A percentile compares a stretch with the other conserved stretches of the same genome.
phyloP scores from a whole-genome alignment of 2,888 invertebrate genomes.

The Megastigmus dorsalis region DNA sequence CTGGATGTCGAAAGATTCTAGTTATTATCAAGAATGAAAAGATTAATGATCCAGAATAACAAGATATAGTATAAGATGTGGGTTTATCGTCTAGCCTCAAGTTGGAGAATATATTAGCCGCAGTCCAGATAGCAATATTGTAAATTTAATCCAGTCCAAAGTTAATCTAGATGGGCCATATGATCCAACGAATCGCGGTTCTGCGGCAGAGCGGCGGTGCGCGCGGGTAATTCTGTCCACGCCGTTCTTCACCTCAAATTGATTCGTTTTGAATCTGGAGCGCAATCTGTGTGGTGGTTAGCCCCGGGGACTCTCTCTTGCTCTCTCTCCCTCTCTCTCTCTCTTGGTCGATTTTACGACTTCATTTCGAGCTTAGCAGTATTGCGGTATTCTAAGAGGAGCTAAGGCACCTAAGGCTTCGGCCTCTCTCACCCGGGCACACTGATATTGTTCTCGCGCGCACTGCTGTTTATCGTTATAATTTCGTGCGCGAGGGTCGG shows the following conservation, averaged over 20 bases:
- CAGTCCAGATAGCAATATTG: neutral
- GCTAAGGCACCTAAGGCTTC: neutral
- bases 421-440: neutral
- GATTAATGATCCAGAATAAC: no score
- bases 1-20: no score
- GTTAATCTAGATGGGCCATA: constrained; percentile 3
- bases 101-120: neutral
- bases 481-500: neutral
- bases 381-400: neutral
- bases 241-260: constrained; percentile 32
- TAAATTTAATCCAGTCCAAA: neutral
- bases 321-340: no score
- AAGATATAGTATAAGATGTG: no score
- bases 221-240: constrained; percentile 36
- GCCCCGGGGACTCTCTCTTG: neutral
- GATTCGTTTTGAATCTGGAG: constrained; percentile 40
- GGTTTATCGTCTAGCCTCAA: no score
- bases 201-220: neutral
- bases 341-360: constrained; percentile 23
- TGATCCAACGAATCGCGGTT: neutral
- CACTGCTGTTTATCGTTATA: constrained; percentile 16
- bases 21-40: no score
- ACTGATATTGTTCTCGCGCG: neutral
- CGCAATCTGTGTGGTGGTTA: neutral
- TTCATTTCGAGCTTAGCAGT: constrained; percentile 38